These are phyloP conservation scores for Denticeps clupeoides DNA, from an alignment of 2,797 vertebrate species.

Conservation along the genomic window DNA sequence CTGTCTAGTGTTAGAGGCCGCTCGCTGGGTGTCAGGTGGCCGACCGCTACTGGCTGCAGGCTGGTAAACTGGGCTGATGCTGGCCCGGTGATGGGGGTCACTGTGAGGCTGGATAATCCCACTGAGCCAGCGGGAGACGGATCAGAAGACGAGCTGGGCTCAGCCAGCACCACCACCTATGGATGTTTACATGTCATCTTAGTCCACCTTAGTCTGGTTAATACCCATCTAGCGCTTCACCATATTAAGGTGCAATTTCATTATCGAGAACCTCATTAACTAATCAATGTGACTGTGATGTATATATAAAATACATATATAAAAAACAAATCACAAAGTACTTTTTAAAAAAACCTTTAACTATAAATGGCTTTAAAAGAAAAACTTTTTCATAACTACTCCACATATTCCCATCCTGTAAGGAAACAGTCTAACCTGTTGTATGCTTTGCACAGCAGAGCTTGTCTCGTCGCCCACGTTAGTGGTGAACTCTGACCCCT, in stretches of 20 bases:
- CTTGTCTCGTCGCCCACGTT: slow-evolving; percentile 77
- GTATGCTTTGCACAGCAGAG: slow-evolving; percentile 93
- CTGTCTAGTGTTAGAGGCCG: slow-evolving; percentile 86
- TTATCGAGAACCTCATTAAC: no score
- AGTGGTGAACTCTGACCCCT: slow-evolving; percentile 59
- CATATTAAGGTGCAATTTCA: no score
- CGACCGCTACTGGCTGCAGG: slow-evolving; percentile 83
- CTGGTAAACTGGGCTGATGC: slow-evolving; percentile 80
- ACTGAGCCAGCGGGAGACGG: slow-evolving; percentile 74
- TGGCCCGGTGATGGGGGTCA: slow-evolving; percentile 77
- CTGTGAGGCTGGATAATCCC: slow-evolving; percentile 83
- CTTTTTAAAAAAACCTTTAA: no score
- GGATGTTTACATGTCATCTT: no score
- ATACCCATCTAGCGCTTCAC: no score
- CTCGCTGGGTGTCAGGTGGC: slow-evolving; percentile 72
- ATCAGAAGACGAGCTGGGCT: slow-evolving; percentile 63
- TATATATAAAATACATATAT: no score
- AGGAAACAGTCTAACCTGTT: slow-evolving; percentile 70
- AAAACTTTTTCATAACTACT: no score
- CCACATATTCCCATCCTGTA: rapidly evolving
- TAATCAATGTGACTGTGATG: no score
- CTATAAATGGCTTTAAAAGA: no score
- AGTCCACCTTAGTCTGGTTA: no score
- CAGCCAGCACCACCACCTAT: slow-evolving; percentile 89
- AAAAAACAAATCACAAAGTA: no score